Evolutionary conservation across 2,888 invertebrate genomes (phyloP), one percentile per base, ranked within the genome.

Genomic region (Acholoe squamosa): DNA sequence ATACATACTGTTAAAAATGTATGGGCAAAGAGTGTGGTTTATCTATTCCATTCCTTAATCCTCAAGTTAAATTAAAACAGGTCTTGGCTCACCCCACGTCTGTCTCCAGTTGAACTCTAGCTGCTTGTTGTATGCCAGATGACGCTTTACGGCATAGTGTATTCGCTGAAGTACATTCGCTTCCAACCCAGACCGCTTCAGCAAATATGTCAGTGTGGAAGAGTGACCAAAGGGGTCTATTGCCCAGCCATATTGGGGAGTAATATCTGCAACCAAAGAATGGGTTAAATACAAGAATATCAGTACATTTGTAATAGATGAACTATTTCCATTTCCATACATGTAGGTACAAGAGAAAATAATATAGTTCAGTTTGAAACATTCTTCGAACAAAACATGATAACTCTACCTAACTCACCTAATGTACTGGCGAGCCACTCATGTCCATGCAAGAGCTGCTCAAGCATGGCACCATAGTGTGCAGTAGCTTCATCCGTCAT

Each of bases 41-140:
- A 43, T 43, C 10, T 10, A 43, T 43, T 7, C 10, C 3, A 43
- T 43, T 43, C 43, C 43, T 43, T 43, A 43, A 43, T 43, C 10
- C 10, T 43, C 43, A 43, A 43, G 3, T 7, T 43, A 43, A 43
- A 43, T 43, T 10, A 43, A 10, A 43, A 43, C 10, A 7, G 43
- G 5, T 10, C 43, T 43, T 7, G 10, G 10, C 89, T 90, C 28
- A 93, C 94, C 95, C 91, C 95, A 99, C 56, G 97, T 97, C 34
- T 98, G 98, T 0, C 97, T 96, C 99, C 99, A 99, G 91, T 97
- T 95, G 95, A 99, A 99, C 94, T 99, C 98, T 16, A 98, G 98
- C 92, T 94, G 93, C 94, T 98, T 98, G 92, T 97, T 97, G 93
- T 97, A 97, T 0, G 98, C 98, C 92, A 99, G 97, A 71, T 93